phyloP scores from a whole-genome alignment of 2,113 vertebrate genomes.

The Fregetta grallaria region DNA sequence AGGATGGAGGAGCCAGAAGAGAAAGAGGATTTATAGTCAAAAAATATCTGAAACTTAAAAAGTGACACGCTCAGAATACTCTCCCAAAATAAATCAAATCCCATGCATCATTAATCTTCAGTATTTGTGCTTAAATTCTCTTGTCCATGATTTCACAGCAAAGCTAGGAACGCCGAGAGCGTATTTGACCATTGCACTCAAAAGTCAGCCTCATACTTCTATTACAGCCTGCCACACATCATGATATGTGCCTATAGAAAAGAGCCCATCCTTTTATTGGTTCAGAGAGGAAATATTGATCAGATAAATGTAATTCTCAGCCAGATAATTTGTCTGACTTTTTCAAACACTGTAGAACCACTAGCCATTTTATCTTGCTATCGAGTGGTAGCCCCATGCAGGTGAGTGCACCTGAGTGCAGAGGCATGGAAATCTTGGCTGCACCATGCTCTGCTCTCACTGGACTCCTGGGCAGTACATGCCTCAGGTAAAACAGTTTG shows the following conservation, averaged over 20 bases:
- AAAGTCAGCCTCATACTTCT: not conserved
- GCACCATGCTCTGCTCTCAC: not conserved
- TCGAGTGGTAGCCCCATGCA: rapidly evolving
- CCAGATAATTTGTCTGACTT: not conserved
- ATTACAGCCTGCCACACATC: not conserved
- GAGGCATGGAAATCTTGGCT: not conserved
- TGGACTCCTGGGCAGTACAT: no score
- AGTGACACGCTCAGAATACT: not conserved
- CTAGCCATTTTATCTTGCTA: not conserved
- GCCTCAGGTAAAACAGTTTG: not conserved
- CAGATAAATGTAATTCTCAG: not conserved
- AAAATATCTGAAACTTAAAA: not conserved
- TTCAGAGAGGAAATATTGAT: not conserved
- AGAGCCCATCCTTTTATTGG: not conserved
- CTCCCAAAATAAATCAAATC: not conserved
- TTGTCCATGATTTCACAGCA: not conserved
- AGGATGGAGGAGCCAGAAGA: not conserved
- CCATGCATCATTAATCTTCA: not conserved
- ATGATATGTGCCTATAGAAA: not conserved
- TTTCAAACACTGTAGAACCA: not conserved
- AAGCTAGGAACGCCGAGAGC: not conserved
- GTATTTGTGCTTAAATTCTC: not conserved
- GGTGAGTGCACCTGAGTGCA: not conserved
- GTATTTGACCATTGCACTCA: not conserved
- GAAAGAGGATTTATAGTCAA: not conserved